phyloP scores from a whole-genome alignment of 2,113 vertebrate species.

The Embiotoca jacksoni region DNA sequence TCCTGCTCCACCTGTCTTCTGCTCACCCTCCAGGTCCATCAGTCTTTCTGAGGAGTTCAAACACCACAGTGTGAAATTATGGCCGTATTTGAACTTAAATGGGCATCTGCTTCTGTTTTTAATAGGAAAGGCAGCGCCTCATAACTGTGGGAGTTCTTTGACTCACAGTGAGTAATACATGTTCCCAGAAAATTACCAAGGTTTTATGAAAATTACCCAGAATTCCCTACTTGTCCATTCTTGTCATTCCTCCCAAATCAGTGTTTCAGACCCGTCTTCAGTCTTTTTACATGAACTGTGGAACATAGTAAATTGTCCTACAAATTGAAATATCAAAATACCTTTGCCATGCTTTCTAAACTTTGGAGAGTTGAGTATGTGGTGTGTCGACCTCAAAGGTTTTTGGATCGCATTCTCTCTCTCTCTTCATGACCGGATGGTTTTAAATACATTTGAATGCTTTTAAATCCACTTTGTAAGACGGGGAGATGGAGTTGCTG shows the following conservation, averaged over 20 bases:
- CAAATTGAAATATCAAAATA: background rate
- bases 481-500: no score
- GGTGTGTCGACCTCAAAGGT: background rate
- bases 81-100: background rate
- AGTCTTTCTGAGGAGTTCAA: background rate
- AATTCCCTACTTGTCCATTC: background rate
- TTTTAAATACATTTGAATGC: no score
- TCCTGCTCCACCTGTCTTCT: background rate
- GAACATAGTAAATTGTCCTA: slow-evolving; percentile 4
- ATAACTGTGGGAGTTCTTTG: background rate
- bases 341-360: background rate
- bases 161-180: background rate
- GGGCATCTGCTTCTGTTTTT: background rate
- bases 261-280: background rate
- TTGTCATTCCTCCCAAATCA: background rate
- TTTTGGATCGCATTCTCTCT: background rate
- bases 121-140: background rate
- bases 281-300: background rate
- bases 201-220: background rate
- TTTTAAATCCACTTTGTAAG: no score
- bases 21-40: no score
- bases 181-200: background rate
- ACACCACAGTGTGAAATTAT: background rate
- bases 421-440: no score
- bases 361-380: background rate